Base-by-base conservation (phyloP, 2,797 vertebrate species). In the Kryptopterus vitreolus region DNA sequence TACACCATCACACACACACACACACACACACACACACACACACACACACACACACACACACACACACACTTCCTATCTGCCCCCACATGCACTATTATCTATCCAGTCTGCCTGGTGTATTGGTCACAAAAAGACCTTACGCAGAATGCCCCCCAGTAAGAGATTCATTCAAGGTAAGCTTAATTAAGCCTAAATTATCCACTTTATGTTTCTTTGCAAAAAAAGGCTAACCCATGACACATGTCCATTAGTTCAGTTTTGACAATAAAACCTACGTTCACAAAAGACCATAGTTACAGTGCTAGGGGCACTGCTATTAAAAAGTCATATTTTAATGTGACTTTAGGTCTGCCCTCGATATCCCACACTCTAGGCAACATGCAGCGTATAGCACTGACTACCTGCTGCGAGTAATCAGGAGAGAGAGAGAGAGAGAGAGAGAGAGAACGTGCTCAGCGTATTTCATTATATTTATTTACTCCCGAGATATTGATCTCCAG, bases 401-500 rank as follows among this genome's bases (percentile, higher is more conserved):
- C 29, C 58, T 52, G 46, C 80, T 38, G 53, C 11, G 31, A 61
- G 73, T 76, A 70, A 76, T 76, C 80, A 81, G 31, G 33, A 24
- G 57, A 61, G n/a, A n/a, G n/a, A n/a, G n/a, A n/a, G n/a, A n/a
- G 59, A 57, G 29, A 29, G n/a, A n/a, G n/a, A n/a, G n/a, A n/a
- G n/a, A n/a, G 59, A 57, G 29, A 29, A 22, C 16, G 7, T 50
- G 73, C 15, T 55, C 53, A 38, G 57, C 18, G 4, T 29, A n/a
- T 71, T 55, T 31, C 31, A 52, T 77, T 43, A 58, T 52, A 69
- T 70, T 70, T 52, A 69, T 70, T 70, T 81, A 65, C 55, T 66
- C 69, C 50, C 22, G 55, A 66, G 33, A 18, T 77, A 80, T 80
- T 77, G 68, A 77, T 77, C 74, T 52, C 11, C 31, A 72, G 11